These are phyloP conservation scores for Trematomus bernacchii DNA, from an alignment of 2,797 vertebrate genomes.

Conservation along the genomic window DNA sequence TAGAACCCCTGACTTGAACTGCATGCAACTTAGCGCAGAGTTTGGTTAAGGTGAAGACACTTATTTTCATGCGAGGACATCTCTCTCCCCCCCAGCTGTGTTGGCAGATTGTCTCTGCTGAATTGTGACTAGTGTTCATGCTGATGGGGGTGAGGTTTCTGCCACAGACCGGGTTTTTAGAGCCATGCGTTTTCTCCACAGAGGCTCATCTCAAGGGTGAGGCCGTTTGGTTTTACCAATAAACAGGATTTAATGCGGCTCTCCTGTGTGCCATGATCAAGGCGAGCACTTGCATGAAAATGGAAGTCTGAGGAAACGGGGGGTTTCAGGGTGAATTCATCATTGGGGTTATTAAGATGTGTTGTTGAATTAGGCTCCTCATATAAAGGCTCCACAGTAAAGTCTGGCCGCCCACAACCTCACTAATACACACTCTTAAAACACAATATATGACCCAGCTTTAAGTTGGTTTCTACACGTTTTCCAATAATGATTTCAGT, in stretches of 20 bases:
- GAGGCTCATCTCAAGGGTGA: constrained; percentile 69
- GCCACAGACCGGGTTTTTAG: constrained; percentile 62
- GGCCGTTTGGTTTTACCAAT: constrained; percentile 71
- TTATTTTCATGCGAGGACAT: constrained; percentile 54
- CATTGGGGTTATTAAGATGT: constrained; percentile 68
- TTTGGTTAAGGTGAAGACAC: constrained; percentile 38
- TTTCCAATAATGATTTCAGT: neutral
- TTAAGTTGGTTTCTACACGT: constrained; percentile 14
- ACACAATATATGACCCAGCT: neutral
- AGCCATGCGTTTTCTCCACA: constrained; percentile 46
- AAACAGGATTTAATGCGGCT: constrained; percentile 78
- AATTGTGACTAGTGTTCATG: constrained; percentile 62
- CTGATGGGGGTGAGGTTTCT: constrained; percentile 68
- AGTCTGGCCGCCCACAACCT: constrained; percentile 46
- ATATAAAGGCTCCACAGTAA: constrained; percentile 53
- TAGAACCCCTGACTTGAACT: constrained; percentile 55
- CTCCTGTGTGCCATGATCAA: constrained; percentile 56
- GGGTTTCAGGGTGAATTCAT: constrained; percentile 63
- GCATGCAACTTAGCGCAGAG: constrained; percentile 36
- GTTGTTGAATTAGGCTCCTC: constrained; percentile 64
- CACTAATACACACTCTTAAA: constrained; percentile 17
- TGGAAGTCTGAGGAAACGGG: constrained; percentile 57
- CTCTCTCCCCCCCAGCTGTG: constrained; percentile 11
- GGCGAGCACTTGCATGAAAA: constrained; percentile 63
- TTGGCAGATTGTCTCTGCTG: constrained; percentile 54